A percentile compares a stretch with the other conserved stretches of the same genome.
Conservation (phyloP, 2,888 invertebrate genomes). For the Cephonodes hylas region DNA sequence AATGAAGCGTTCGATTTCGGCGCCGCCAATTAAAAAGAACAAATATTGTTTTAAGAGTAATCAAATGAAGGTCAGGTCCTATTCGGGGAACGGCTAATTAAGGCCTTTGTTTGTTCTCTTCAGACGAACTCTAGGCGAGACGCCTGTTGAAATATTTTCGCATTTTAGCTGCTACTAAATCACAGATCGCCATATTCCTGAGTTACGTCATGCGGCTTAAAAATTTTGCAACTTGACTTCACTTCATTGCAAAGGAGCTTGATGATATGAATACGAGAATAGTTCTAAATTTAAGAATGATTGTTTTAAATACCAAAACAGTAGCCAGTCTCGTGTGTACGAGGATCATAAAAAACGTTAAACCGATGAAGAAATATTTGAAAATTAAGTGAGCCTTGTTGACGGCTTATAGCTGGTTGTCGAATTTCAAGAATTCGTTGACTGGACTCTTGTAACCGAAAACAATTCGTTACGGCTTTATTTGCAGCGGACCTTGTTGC, state of each 20-base stretch:
- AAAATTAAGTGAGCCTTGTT: constrained; percentile 77
- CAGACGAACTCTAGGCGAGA: constrained; percentile 14
- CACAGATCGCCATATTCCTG: not conserved
- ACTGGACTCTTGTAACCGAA: constrained; percentile 13
- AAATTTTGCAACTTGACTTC: too few relatives aligned
- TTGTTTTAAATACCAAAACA: constrained; percentile 59
- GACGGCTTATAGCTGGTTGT: constrained; percentile 71
- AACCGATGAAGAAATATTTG: constrained; percentile 69
- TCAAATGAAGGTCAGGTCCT: constrained; percentile 51
- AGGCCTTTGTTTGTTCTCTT: constrained; percentile 9
- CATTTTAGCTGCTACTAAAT: constrained; percentile 27
- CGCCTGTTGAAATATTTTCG: not conserved
- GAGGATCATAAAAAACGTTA: constrained; percentile 46
- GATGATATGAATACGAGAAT: too few relatives aligned
- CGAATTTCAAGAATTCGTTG: constrained; percentile 50
- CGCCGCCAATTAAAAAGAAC: constrained; percentile 59
- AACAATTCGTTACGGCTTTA: constrained; percentile 11
- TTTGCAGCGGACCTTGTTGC: not conserved
- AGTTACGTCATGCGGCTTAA: too few relatives aligned
- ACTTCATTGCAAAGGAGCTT: too few relatives aligned
- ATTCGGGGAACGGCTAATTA: constrained; percentile 40
- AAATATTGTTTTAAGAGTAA: constrained; percentile 47
- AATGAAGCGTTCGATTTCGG: constrained; percentile 77
- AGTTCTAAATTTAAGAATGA: constrained; percentile 51
- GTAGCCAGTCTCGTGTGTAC: constrained; percentile 59